These are phyloP conservation scores for Ictalurus punctatus DNA, from an alignment of 2,113 vertebrate genomes.

Conservation along the genomic window DNA sequence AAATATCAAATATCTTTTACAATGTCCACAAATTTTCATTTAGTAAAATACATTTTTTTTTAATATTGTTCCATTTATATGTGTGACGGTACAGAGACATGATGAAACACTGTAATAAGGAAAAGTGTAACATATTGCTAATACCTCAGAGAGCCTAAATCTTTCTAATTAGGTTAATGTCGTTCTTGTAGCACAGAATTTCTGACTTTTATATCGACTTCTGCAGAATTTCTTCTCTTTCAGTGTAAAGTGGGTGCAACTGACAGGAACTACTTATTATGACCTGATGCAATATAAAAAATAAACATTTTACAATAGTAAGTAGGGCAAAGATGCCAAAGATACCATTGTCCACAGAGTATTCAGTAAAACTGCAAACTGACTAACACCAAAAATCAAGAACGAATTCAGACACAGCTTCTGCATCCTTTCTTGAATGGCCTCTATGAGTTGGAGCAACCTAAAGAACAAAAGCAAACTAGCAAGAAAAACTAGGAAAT, in stretches of 20 bases:
- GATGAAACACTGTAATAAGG: slow-evolving; percentile 16
- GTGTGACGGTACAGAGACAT: neutral
- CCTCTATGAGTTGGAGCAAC: neutral
- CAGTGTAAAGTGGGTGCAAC: neutral
- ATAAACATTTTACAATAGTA: neutral
- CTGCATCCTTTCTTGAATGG: neutral
- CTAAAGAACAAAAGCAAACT: neutral
- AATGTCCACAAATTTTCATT: neutral
- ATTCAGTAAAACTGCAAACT: neutral
- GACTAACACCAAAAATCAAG: neutral
- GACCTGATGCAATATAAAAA: neutral
- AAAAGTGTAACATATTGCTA: slow-evolving; percentile 7
- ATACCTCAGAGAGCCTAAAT: slow-evolving; percentile 6
- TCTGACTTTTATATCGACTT: neutral
- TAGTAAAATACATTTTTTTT: neutral
- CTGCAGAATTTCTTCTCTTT: neutral
- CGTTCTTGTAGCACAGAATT: neutral
- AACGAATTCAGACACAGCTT: neutral
- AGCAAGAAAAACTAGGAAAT: neutral
- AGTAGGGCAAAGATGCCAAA: neutral
- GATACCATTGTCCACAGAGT: too few relatives aligned
- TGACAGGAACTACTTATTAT: neutral
- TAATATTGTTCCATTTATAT: neutral
- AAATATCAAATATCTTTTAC: neutral
- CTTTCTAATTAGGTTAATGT: slow-evolving; percentile 14